These are phyloP conservation scores for Aulostomus chinensis DNA, from an alignment of 2,797 vertebrate species.

Conservation along the genomic window DNA sequence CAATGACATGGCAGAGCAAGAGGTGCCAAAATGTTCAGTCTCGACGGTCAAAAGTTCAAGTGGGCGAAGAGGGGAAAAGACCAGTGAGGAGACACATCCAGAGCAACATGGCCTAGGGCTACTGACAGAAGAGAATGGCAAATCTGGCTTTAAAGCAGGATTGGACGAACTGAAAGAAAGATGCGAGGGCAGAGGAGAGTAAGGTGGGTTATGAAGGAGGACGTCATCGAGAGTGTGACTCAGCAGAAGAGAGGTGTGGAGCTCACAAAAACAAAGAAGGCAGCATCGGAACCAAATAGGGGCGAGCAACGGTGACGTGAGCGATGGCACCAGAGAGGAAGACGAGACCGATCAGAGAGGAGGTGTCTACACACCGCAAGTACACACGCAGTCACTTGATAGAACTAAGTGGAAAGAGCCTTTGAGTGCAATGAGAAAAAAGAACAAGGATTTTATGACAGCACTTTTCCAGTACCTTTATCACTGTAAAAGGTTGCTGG, in stretches of 20 bases:
- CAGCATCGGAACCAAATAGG: constrained; percentile 16
- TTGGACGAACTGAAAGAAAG: constrained; percentile 21
- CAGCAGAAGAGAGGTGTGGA: constrained; percentile 15
- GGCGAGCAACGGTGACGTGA: not conserved
- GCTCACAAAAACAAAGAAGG: constrained; percentile 28
- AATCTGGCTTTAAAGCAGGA: constrained; percentile 16
- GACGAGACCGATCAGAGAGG: constrained; percentile 28
- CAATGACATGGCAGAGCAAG: constrained; percentile 1
- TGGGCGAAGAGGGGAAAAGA: constrained; percentile 27
- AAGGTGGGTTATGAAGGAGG: constrained; percentile 11
- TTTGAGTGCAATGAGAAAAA: constrained; percentile 20
- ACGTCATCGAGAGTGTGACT: constrained; percentile 21
- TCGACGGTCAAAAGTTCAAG: constrained; percentile 34
- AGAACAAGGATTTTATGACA: constrained; percentile 14
- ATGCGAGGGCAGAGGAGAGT: constrained; percentile 7
- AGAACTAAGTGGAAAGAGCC: constrained; percentile 7
- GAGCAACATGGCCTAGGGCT: constrained; percentile 44
- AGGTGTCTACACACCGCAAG: constrained; percentile 21
- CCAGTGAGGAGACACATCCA: constrained; percentile 28
- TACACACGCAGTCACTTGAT: constrained; percentile 32
- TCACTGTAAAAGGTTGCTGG: too few species aligned
- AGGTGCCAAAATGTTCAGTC: not conserved
- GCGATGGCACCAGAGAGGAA: constrained; percentile 11
- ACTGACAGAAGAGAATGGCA: constrained; percentile 31
- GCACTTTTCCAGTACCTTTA: constrained; percentile 13